phyloP scores from a whole-genome alignment of 2,113 vertebrate genomes.

The Acanthisitta chloris region DNA sequence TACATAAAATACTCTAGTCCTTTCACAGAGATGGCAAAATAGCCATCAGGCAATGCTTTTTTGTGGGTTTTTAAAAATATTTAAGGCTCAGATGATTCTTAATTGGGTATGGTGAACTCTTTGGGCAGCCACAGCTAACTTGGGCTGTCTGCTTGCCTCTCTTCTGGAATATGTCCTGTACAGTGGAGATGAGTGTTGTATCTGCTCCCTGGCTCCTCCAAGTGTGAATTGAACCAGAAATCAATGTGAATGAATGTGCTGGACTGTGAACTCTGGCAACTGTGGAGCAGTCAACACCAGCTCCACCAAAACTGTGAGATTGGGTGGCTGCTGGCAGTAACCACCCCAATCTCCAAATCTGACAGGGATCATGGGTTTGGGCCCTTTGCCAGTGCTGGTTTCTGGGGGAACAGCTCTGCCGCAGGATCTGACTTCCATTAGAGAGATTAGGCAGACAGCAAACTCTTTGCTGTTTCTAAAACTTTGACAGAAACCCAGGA shows the following conservation, averaged over 20 bases:
- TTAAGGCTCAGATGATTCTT: background rate
- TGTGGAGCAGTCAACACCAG: background rate
- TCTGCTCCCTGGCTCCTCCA: background rate
- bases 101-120: background rate
- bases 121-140: background rate
- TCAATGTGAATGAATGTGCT: background rate
- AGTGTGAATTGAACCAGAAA: background rate
- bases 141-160: background rate
- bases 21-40: background rate
- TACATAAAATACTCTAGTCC: background rate
- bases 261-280: background rate
- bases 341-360: background rate
- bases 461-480: background rate
- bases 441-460: background rate
- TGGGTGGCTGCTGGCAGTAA: background rate
- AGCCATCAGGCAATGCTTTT: background rate
- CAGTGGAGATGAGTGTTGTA: background rate
- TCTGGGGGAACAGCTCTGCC: background rate
- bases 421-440: background rate
- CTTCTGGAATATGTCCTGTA: background rate
- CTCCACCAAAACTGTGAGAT: background rate
- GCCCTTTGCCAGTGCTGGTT: background rate
- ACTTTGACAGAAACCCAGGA: background rate
- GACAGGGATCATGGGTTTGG: background rate
- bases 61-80: rapidly evolving